These are phyloP conservation scores for Hucho hucho DNA, from an alignment of 2,113 vertebrate species.

Conservation along the genomic window DNA sequence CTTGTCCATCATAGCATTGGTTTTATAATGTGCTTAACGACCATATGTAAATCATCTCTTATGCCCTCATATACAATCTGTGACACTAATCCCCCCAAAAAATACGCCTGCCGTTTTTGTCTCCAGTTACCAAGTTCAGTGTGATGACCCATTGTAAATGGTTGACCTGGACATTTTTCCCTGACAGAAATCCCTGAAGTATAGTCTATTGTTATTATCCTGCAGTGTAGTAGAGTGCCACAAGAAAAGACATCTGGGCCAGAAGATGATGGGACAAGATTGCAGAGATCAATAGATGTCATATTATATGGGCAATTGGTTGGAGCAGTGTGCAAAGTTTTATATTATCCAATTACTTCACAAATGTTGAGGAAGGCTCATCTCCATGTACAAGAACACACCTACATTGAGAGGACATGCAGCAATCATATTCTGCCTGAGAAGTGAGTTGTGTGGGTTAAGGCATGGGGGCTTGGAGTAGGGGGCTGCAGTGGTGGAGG, in stretches of 20 bases:
- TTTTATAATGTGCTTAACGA: conserved; percentile 56
- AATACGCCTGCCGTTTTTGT: conserved; percentile 59
- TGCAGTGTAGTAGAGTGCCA: neutral
- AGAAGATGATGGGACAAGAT: conserved; percentile 19
- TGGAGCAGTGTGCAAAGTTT: conserved; percentile 5
- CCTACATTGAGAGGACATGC: neutral
- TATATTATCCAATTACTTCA: neutral
- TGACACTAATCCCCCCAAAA: conserved; percentile 63
- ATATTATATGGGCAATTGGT: neutral
- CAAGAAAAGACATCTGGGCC: conserved; percentile 6
- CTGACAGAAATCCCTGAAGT: conserved; percentile 7
- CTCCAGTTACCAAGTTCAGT: conserved; percentile 35
- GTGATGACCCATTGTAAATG: conserved; percentile 50
- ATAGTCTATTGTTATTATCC: neutral
- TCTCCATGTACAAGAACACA: neutral
- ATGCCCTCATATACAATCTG: conserved; percentile 42
- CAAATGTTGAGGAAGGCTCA: neutral
- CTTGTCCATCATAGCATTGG: conserved; percentile 23
- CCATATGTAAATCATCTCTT: conserved; percentile 30
- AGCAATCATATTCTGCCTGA: conserved; percentile 31
- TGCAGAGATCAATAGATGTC: conserved; percentile 17
- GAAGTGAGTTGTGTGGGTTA: conserved; percentile 15
- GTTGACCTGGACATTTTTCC: conserved; percentile 43
- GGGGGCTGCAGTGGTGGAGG: neutral
- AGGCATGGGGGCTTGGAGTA: neutral